Base-by-base conservation (phyloP, 2,797 vertebrate genomes). In the Spinibarbus caldwelli region DNA sequence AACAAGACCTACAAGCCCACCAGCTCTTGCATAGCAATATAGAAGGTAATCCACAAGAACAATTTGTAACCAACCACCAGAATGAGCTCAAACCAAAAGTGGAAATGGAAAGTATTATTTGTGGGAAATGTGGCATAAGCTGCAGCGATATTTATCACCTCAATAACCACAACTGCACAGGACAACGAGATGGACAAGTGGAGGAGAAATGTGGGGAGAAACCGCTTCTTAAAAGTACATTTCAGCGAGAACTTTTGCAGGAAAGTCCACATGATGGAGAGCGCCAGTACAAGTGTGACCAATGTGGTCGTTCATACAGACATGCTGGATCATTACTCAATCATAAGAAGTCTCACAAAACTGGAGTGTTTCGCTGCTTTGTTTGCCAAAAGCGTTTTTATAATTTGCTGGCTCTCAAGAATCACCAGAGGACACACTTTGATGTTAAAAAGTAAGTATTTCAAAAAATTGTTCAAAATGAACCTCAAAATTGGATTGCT, bases 331-430 rank as follows among this genome's bases (percentile, higher is more conserved):
- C 97, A 9, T 95, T 98, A 45, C 95, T 97, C 6, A 98, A 98
- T 91, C 97, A 98, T 90, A 97, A 97, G 76, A 97, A 97, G 92
- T 98, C 96, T 23, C 97, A 98, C 90, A 96, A 97, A 91, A 97
- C 96, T 0, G 97, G 97, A 31, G 94, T 97, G 3, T 98, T 97
- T 83, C 95, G 96, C 85, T 98, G 97, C 85, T 91, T 95, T 15
- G 93, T 97, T 85, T 98, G 97, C 86, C 97, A 96, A 91, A 97
- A 98, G 87, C 96, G 96, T 45, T 97, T 98, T 92, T 97, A 96
- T 88, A 97, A 97, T 91, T 95, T 98, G 66, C 91, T 97, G 94
- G 97, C 97, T n/a, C 95, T 98, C 9, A 98, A 98, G 90, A 97
- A 96, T 91, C 97, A 98, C 88, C 96, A 97, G 87, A 95, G 97